Evolutionary conservation across 1,140 invertebrate species (phyloP).

Genomic region (Araneus ventricosus): DNA sequence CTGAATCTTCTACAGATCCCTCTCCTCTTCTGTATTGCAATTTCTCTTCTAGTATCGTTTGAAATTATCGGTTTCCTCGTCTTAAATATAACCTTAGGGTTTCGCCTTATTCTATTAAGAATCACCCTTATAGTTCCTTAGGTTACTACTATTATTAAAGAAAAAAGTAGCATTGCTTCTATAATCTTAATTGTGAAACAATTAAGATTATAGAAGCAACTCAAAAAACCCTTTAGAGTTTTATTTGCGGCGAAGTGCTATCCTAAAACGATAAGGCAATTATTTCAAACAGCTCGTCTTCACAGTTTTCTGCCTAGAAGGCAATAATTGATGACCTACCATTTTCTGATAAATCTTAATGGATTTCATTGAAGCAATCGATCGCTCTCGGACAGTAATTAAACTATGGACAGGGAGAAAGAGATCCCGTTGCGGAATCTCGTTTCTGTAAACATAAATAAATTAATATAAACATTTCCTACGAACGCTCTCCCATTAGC

Average conservation of each 20-base stretch:
- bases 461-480: conserved; percentile 50
- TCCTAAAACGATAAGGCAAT: conserved; percentile 9
- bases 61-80: too few species aligned
- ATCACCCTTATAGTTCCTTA: too few species aligned
- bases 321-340: not conserved
- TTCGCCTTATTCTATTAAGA: too few species aligned
- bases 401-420: not conserved
- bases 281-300: not conserved
- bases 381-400: not conserved
- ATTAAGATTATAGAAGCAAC: too few species aligned
- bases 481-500: not conserved
- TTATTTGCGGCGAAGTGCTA: not conserved
- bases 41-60: too few species aligned
- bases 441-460: conserved; percentile 15
- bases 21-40: too few species aligned
- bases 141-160: too few species aligned
- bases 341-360: not conserved
- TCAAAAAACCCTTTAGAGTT: not conserved
- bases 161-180: too few species aligned
- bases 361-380: not conserved
- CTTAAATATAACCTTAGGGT: too few species aligned
- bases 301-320: not conserved
- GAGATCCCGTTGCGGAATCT: not conserved
- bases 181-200: not conserved
- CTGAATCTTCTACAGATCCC: too few species aligned